Percentiles rank a stretch among this genome's conserved stretches.
Evolutionary conservation across 2,888 invertebrate species (phyloP).

Genomic region (Chloroclysta siterata): DNA sequence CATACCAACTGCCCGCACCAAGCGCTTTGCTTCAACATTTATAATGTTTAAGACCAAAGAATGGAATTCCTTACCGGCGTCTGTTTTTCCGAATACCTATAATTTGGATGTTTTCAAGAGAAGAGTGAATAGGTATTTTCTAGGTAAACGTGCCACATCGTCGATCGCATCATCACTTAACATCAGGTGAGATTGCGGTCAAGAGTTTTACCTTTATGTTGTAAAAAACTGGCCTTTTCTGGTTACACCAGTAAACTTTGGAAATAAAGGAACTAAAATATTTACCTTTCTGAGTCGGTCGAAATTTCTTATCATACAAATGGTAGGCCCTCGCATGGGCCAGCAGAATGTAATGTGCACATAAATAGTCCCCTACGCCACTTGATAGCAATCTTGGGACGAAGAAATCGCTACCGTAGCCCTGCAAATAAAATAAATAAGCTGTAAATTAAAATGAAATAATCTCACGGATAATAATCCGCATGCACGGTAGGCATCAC

Average conservation of each 20-base stretch:
- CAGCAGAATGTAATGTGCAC: conserved; percentile 86
- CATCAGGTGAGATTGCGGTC: no score
- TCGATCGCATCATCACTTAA: no score
- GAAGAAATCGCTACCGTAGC: conserved; percentile 81
- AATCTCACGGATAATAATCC: not conserved
- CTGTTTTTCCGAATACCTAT: no score
- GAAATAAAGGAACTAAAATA: not conserved
- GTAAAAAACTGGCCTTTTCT: no score
- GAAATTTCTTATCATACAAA: conserved; percentile 85
- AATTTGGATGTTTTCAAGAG: no score
- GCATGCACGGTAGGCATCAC: not conserved
- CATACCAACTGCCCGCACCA: no score
- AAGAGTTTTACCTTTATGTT: no score
- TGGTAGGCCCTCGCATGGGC: conserved; percentile 88
- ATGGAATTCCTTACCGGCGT: no score
- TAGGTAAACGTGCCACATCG: no score
- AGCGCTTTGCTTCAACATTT: no score
- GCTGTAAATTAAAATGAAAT: not conserved
- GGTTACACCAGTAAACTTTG: not conserved
- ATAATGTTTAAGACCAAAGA: no score
- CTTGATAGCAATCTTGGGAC: conserved; percentile 78
- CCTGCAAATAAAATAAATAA: conserved; percentile 50
- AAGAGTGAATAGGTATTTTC: no score
- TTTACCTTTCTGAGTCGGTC: conserved; percentile 79
- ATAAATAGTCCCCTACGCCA: conserved; percentile 86